A percentile compares a stretch with the other conserved stretches of the same genome.
phyloP scores from a whole-genome alignment of 2,797 vertebrate genomes.

The Eutrigla gurnardus region DNA sequence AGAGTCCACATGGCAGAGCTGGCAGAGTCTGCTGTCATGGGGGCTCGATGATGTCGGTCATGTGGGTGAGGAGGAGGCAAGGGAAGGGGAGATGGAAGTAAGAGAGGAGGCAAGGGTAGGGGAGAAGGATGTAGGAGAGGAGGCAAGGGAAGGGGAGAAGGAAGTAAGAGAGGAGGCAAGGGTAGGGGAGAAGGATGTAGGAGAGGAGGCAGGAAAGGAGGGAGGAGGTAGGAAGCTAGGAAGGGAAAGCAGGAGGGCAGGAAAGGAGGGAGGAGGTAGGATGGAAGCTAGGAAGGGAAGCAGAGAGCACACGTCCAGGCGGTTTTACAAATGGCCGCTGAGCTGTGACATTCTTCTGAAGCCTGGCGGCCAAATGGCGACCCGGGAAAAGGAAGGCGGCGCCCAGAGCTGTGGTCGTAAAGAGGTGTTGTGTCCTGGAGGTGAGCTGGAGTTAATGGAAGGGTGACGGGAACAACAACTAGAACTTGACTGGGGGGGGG shows the following conservation, averaged over 20 bases:
- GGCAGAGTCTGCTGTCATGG: slow-evolving; percentile 58
- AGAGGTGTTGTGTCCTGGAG: slow-evolving; percentile 40
- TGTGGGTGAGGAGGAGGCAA: slow-evolving; percentile 32
- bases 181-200: background rate
- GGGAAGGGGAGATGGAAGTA: slow-evolving; percentile 16
- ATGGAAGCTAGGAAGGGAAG: background rate
- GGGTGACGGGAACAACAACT: background rate
- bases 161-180: background rate
- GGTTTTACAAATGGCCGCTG: slow-evolving; percentile 59
- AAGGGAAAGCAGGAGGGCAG: background rate
- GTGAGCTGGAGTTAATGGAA: slow-evolving; percentile 18
- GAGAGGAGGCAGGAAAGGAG: background rate
- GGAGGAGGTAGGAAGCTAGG: background rate
- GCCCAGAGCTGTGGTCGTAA: slow-evolving; percentile 31
- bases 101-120: background rate
- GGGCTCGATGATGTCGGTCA: slow-evolving; percentile 60
- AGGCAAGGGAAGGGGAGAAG: background rate
- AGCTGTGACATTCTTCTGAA: slow-evolving; percentile 70
- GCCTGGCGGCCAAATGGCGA: slow-evolving; percentile 64
- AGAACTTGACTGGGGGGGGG: slow-evolving; percentile 29
- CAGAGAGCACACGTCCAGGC: slow-evolving; percentile 18
- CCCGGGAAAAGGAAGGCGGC: slow-evolving; percentile 59
- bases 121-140: background rate
- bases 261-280: background rate
- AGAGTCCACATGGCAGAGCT: slow-evolving; percentile 59